Conservation (phyloP, 2,888 invertebrate genomes). For the Nomada ferruginata region DNA sequence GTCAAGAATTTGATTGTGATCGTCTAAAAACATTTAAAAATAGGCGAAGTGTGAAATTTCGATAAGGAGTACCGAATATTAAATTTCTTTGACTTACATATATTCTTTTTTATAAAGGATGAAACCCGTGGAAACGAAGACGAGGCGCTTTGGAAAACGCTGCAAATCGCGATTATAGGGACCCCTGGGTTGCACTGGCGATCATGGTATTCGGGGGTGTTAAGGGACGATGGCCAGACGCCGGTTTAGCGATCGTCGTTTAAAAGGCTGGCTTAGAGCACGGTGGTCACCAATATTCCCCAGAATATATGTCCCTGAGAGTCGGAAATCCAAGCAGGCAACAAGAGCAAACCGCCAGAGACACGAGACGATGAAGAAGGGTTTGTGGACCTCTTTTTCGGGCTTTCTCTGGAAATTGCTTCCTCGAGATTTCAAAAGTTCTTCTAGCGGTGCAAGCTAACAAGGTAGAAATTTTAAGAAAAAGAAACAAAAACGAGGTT, state of each 20-base stretch:
- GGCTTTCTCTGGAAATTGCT: constrained; percentile 48
- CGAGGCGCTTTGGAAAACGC: constrained; percentile 11
- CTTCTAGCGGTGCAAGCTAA: constrained; percentile 7
- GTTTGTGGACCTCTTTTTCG: constrained; percentile 40
- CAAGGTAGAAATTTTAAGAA: constrained; percentile 30
- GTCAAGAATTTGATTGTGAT: too few relatives aligned
- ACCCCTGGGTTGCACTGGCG: neutral
- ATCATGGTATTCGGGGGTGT: constrained; percentile 27
- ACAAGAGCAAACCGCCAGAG: constrained; percentile 23
- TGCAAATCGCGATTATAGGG: constrained; percentile 32
- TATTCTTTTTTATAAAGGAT: too few relatives aligned
- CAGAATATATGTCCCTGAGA: constrained; percentile 39
- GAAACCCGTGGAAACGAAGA: neutral
- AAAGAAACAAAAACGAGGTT: neutral
- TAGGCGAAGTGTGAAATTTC: neutral
- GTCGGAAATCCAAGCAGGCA: constrained; percentile 39
- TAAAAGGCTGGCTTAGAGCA: constrained; percentile 42
- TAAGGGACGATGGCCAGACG: constrained; percentile 28
- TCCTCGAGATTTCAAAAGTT: constrained; percentile 52
- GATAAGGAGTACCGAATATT: too few relatives aligned
- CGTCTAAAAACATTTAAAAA: too few relatives aligned
- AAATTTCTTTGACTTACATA: too few relatives aligned
- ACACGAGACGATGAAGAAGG: constrained; percentile 18
- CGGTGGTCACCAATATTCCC: constrained; percentile 43
- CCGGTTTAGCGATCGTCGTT: constrained; percentile 38